Evolutionary conservation across 2,888 invertebrate genomes (phyloP), one percentile per base, ranked within the genome.

Genomic region (Drosophila pegasa): DNA sequence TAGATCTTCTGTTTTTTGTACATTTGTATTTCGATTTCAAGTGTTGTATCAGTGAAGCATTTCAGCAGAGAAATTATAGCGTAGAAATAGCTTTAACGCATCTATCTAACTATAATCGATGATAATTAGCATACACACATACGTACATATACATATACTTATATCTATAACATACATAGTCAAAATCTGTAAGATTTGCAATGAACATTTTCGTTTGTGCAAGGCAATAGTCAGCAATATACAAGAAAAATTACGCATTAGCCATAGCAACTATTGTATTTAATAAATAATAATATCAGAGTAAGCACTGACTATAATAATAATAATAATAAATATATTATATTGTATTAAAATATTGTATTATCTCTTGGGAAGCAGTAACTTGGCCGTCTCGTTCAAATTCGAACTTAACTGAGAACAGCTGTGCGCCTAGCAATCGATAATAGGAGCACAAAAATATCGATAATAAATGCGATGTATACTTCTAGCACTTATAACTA

Each of bases 151-250:
- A 38, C 9, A 31, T 43, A 41, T 40, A 65, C 47, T 59, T 57
- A 63, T 57, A 40, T 40, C n/a, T n/a, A n/a, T n/a, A n/a, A 59
- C 48, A 60, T 62, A 71, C 75, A 72, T 80, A 87, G 87, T 76
- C 78, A 81, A 77, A 83, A 83, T 85, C 88, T 88, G 64, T 70
- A 86, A 86, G 85, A 86, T 88, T 80, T 82, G 78, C 71, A 71
- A 64, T 37, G 58, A 66, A 71, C 43, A 48, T 62, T 75, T 61
- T 71, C 52, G 75, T 64, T 75, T 65, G 43, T 58, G 58, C 57
- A 56, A 48, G 65, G 78, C 74, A 80, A 64, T 73, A 86, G 88
- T 85, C 85, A 87, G 74, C 76, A 80, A 80, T 80, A 78, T 60
- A 75, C 43, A 62, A 40, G 60, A 68, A 52, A n/a, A 37, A 16